Conservation (phyloP, 2,797 vertebrate species). For the Tapirus indicus region DNA sequence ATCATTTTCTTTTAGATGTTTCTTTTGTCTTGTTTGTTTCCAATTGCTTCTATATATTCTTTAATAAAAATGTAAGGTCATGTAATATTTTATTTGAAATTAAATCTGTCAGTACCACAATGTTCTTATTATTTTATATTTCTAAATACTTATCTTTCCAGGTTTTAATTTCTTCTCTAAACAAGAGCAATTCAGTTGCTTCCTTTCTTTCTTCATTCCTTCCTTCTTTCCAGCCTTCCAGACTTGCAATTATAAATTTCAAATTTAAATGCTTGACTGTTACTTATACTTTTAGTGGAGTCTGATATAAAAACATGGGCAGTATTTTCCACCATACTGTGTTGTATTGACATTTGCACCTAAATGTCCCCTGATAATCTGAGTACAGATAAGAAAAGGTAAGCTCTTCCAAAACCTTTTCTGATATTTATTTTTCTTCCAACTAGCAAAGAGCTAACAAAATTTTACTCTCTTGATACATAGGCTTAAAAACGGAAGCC, state of each 20-base stretch:
- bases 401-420: background rate
- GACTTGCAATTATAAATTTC: background rate
- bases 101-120: background rate
- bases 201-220: background rate
- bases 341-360: background rate
- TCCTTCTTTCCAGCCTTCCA: background rate
- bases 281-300: background rate
- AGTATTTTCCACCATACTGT: background rate
- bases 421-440: background rate
- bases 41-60: background rate
- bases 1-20: background rate
- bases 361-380: background rate
- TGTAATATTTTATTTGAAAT: background rate
- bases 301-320: background rate
- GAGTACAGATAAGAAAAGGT: background rate
- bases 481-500: background rate
- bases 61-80: background rate
- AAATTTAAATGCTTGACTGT: background rate
- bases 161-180: background rate
- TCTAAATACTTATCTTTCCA: background rate
- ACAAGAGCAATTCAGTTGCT: background rate
- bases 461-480: background rate
- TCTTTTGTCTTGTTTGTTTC: background rate
- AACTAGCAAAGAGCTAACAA: background rate
- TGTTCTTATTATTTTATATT: background rate